Evolutionary conservation across 2,113 vertebrate species (phyloP).

Genomic region (Maccullochella peelii): DNA sequence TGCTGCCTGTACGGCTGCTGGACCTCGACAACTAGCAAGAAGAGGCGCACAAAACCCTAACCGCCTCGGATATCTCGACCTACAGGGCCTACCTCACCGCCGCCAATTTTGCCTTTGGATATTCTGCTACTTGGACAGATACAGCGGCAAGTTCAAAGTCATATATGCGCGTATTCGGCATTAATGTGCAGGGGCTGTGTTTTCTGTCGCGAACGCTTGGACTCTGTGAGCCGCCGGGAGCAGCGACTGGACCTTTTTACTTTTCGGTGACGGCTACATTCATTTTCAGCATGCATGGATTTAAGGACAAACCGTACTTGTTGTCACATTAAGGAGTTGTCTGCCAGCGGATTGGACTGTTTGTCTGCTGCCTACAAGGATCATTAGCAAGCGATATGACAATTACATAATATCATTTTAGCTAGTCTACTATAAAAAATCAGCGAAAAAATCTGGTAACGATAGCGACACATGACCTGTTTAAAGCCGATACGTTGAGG

Average conservation of each 20-base stretch:
- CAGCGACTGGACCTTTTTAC: conserved; percentile 36
- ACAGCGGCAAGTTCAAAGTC: conserved; percentile 40
- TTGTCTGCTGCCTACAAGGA: not conserved
- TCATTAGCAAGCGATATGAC: conserved; percentile 9
- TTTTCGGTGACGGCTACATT: not conserved
- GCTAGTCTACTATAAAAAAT: not conserved
- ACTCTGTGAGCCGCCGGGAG: not conserved
- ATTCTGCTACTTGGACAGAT: not conserved
- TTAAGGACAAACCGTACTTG: not conserved
- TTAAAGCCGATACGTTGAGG: not conserved
- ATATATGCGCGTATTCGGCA: not conserved
- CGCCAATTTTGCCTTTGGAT: not conserved
- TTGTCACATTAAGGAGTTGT: not conserved
- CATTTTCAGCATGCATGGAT: not conserved
- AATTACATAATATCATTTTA: conserved; percentile 11
- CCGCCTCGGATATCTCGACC: not conserved
- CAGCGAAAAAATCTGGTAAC: not conserved
- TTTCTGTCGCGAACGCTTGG: not conserved
- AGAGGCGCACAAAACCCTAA: not conserved
- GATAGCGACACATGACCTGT: not conserved
- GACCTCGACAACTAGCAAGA: conserved; percentile 32
- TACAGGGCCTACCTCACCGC: not conserved
- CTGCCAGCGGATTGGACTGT: not conserved
- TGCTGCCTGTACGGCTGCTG: conserved; percentile 24
- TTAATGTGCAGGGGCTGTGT: not conserved